Evolutionary conservation across 1,140 invertebrate species (phyloP), one percentile per base, ranked within the genome.

Genomic region (Macrobrachium nipponense): DNA sequence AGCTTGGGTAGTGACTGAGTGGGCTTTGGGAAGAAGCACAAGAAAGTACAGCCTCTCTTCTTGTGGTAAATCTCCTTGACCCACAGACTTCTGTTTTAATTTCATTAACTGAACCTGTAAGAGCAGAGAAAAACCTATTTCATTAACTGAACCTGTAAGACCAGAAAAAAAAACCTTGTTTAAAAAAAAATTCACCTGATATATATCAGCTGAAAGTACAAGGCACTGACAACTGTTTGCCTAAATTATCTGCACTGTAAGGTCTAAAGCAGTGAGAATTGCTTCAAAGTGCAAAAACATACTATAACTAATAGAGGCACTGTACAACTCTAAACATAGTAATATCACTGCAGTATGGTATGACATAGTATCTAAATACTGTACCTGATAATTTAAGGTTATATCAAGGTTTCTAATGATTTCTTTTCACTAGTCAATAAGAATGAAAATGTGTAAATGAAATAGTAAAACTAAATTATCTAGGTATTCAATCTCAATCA

Each of bases 51-150:
- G 15, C 51, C 66, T 58, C 23, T 81, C 66, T 6, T 81, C 80
- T 51, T 59, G 66, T 58, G 80, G 80, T 36, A 81, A 59, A 17
- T 51, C 14, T 66, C 72, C 23, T 18, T 72, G 44, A 58, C 80
- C 80, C 18, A 6, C 14, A 59, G 80, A 70, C 12, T 81, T 81
- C 27, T 81, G 80, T 27, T 81, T 81, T 51, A 81, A 60, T 20
- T 81, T 81, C 80, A 81, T 81, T 15, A 81, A 70, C 51, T 81
- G 80, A 17, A 81, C 80, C 80, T 81, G 80, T 17, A 43, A 23
- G 4, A 58, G 66, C 10, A 64, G n/a, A 15, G 59, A 6, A 58
- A 23, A 23, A 15, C n/a, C 61, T n/a, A 2, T 62, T 17, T 17
- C 80, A 81, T 81, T 15, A 81, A 70, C 51, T 81, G 80, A 17